phyloP scores from a whole-genome alignment of 2,888 invertebrate species.

The Spodoptera littoralis region DNA sequence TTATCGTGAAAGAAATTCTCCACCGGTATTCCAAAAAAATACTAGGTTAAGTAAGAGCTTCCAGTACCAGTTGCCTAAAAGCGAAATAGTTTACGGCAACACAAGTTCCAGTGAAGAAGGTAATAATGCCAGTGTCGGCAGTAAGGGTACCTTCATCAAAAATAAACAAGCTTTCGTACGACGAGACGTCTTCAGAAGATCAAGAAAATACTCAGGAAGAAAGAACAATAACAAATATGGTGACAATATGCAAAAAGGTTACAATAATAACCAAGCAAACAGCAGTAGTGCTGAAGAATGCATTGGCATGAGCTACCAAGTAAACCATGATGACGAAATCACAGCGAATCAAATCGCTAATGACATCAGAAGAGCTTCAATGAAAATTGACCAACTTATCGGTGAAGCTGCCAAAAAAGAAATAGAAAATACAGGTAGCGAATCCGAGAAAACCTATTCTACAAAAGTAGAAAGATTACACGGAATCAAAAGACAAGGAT shows the following conservation, averaged over 20 bases:
- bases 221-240: conserved; percentile 79
- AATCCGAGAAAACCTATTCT: conserved; percentile 85
- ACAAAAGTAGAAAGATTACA: conserved; percentile 89
- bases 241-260: conserved; percentile 76
- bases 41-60: conserved; percentile 87
- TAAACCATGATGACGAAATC: conserved; percentile 87
- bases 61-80: conserved; percentile 85
- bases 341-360: conserved; percentile 88
- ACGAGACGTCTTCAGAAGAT: conserved; percentile 85
- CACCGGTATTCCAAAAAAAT: conserved; percentile 86
- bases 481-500: conserved; percentile 86
- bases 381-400: conserved; percentile 88
- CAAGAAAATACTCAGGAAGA: conserved; percentile 85
- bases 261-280: conserved; percentile 75
- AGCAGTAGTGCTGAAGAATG: conserved; percentile 86
- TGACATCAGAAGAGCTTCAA: conserved; percentile 87
- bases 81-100: conserved; percentile 81
- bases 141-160: conserved; percentile 89
- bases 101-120: conserved; percentile 88
- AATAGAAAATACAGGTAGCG: conserved; percentile 72
- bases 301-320: conserved; percentile 85
- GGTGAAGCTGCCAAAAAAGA: conserved; percentile 82
- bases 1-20: conserved; percentile 85
- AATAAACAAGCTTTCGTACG: conserved; percentile 88
- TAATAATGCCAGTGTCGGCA: conserved; percentile 76